Evolutionary conservation across 2,888 invertebrate species (phyloP).

Genomic region (Drosophila infuscata): DNA sequence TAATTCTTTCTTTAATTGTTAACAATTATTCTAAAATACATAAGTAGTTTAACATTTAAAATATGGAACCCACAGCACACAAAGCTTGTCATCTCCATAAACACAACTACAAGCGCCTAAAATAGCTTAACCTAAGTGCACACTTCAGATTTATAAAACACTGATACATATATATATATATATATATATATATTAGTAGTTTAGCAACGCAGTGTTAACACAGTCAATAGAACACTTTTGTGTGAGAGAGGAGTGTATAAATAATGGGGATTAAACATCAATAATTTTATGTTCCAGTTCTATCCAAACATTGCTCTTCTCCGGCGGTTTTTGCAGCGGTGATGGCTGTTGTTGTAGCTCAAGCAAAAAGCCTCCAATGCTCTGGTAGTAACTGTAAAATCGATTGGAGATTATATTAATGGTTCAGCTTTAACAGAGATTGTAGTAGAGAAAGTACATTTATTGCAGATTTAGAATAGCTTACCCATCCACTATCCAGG

Average conservation of each 20-base stretch:
- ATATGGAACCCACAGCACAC: slow-evolving; percentile 41
- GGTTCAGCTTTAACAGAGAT: not conserved
- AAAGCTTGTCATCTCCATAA: slow-evolving; percentile 25
- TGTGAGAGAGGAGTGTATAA: slow-evolving; percentile 19
- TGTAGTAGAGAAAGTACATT: not conserved
- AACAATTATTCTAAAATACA: slow-evolving; percentile 56
- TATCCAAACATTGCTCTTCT: slow-evolving; percentile 84
- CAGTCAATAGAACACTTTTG: slow-evolving; percentile 75
- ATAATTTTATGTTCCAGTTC: slow-evolving; percentile 79
- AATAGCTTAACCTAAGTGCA: slow-evolving; percentile 46
- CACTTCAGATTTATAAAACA: slow-evolving; percentile 43
- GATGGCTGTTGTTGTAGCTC: slow-evolving; percentile 82
- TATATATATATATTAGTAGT: slow-evolving; percentile 40
- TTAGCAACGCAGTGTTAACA: slow-evolving; percentile 70
- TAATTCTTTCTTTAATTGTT: slow-evolving; percentile 41
- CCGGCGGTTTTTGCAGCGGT: slow-evolving; percentile 83
- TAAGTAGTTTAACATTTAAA: slow-evolving; percentile 60
- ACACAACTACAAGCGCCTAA: slow-evolving; percentile 46
- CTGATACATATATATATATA: slow-evolving; percentile 23
- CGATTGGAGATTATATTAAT: not conserved
- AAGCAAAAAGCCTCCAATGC: slow-evolving; percentile 81
- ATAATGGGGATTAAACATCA: slow-evolving; percentile 57
- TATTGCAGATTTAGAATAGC: slow-evolving; percentile 1
- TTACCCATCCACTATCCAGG: slow-evolving; percentile 95
- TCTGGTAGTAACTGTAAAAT: slow-evolving; percentile 83